Conservation (phyloP, 2,113 vertebrate species). For the Prolemur simus region DNA sequence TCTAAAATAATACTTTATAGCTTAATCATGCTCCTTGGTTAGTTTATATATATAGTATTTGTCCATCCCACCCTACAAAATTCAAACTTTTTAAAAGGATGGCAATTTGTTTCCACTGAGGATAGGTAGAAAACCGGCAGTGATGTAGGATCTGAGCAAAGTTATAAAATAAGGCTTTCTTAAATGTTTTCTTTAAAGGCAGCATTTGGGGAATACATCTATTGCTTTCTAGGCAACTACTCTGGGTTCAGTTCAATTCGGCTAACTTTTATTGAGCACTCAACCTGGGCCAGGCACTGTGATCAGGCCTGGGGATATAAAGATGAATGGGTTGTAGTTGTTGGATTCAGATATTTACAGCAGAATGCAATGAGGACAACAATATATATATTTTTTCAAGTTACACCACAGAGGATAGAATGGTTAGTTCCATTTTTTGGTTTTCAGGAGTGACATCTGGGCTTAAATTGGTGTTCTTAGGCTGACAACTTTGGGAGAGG, state of each 20-base stretch:
- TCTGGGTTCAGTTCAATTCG: neutral
- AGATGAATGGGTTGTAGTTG: neutral
- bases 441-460: neutral
- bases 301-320: neutral
- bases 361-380: neutral
- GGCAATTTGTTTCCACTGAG: neutral
- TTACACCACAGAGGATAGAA: neutral
- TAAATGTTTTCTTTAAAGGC: slow-evolving; percentile 17
- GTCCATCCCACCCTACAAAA: neutral
- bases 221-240: neutral
- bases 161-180: neutral
- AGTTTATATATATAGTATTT: neutral
- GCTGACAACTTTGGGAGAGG: neutral
- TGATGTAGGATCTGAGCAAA: neutral
- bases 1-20: slow-evolving; percentile 43
- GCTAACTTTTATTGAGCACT: neutral
- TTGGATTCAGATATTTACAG: neutral
- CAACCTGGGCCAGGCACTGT: neutral
- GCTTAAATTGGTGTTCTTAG: neutral
- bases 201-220: neutral
- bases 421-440: neutral
- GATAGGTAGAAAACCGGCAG: neutral
- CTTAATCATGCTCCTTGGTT: neutral
- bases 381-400: neutral
- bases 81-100: neutral